Evolutionary conservation across 2,113 vertebrate genomes (phyloP).

Genomic region (Sylvilagus bachmani): DNA sequence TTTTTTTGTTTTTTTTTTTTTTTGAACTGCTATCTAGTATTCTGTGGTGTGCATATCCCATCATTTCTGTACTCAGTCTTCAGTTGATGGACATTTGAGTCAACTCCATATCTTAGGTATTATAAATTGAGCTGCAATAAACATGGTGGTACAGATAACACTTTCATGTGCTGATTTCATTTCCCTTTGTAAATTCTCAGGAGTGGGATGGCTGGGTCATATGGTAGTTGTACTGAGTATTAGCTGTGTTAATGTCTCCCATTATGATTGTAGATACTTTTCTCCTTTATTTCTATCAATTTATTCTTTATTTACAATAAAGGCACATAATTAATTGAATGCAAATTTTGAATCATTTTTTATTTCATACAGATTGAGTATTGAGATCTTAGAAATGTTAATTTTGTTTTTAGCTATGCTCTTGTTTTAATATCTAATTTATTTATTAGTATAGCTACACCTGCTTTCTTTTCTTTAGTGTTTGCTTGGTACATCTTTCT

Average conservation of each 20-base stretch:
- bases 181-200: too few relatives aligned
- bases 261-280: neutral
- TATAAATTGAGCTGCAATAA: too few relatives aligned
- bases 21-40: too few relatives aligned
- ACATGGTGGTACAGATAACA: too few relatives aligned
- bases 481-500: neutral
- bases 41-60: too few relatives aligned
- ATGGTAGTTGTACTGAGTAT: neutral
- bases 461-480: neutral
- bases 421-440: neutral
- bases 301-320: neutral
- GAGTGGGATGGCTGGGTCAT: too few relatives aligned
- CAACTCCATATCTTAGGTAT: too few relatives aligned
- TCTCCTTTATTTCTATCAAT: neutral
- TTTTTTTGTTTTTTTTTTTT: too few relatives aligned
- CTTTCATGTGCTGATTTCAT: too few relatives aligned
- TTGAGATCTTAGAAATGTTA: neutral
- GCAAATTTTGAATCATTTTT: neutral
- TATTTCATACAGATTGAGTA: neutral
- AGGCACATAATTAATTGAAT: neutral
- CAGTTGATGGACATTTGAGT: too few relatives aligned
- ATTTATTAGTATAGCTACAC: neutral
- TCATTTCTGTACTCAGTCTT: too few relatives aligned
- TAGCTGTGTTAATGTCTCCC: neutral
- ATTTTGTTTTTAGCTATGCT: neutral